phyloP scores from a whole-genome alignment of 30 jellyfish, hydroid and myxozoan species.

The Nemopilema nomurai region DNA sequence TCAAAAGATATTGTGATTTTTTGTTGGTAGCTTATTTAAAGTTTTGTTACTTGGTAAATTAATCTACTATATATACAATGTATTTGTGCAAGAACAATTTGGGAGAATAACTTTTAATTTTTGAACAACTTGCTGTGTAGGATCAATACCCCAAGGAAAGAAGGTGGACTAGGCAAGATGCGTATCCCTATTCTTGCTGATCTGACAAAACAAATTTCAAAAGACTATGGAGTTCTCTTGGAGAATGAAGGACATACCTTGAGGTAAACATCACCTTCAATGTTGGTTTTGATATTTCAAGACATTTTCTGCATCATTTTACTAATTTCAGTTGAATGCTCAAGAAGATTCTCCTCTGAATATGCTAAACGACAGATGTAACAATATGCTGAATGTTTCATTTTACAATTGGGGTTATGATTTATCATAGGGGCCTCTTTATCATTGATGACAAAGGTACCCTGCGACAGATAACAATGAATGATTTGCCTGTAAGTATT shows the following conservation, averaged over 20 bases:
- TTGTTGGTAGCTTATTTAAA: no score
- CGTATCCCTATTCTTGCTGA: slow-evolving; percentile 97
- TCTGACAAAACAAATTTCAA: slow-evolving; percentile 91
- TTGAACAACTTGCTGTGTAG: slow-evolving; percentile 53
- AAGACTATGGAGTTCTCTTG: slow-evolving; percentile 94
- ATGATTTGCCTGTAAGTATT: slow-evolving; percentile 95
- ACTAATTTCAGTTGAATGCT: no score
- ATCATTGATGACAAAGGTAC: slow-evolving; percentile 97
- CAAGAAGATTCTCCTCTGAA: no score
- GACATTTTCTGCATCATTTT: no score
- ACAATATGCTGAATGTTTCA: background rate
- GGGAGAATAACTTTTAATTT: background rate
- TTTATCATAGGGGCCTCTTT: slow-evolving; percentile 87
- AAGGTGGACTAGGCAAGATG: slow-evolving; percentile 98
- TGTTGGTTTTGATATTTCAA: background rate
- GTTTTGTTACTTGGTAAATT: background rate
- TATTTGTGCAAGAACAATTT: background rate
- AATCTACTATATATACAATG: no score
- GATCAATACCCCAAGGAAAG: slow-evolving; percentile 92
- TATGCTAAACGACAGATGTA: no score
- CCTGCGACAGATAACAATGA: slow-evolving; percentile 96
- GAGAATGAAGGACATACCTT: slow-evolving; percentile 97
- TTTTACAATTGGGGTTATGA: background rate
- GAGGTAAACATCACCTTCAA: slow-evolving; percentile 56
- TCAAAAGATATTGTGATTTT: no score